Evolutionary conservation across 1,140 invertebrate genomes (phyloP).

Genomic region (Drosophila equinoxialis): DNA sequence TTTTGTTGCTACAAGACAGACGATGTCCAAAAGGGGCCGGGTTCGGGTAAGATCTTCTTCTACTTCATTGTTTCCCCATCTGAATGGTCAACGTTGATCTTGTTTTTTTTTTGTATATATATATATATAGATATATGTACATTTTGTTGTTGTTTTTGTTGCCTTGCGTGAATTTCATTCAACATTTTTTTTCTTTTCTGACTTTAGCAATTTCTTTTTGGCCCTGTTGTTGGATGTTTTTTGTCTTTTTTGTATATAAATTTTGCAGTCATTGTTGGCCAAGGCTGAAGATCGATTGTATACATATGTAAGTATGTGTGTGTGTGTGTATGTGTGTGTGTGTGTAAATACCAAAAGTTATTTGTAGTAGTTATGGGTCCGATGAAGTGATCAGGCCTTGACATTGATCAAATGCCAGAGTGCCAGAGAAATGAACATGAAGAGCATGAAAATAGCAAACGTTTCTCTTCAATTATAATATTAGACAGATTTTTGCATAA

Average conservation of each 20-base stretch:
- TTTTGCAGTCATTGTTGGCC: slow-evolving; percentile 51
- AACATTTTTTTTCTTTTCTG: slow-evolving; percentile 52
- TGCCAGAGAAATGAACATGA: slow-evolving; percentile 28
- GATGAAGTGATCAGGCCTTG: slow-evolving; percentile 78
- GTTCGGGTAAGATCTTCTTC: slow-evolving; percentile 39
- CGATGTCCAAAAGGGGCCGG: slow-evolving; percentile 24
- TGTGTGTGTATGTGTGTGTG: background rate
- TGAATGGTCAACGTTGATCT: slow-evolving; percentile 50
- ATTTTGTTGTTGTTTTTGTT: slow-evolving; percentile 8
- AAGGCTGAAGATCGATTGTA: slow-evolving; percentile 37
- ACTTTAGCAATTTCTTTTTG: slow-evolving; percentile 71
- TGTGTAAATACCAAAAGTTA: slow-evolving; percentile 29
- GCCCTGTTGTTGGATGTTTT: slow-evolving; percentile 33
- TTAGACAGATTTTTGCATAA: background rate
- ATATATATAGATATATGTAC: too few relatives aligned
- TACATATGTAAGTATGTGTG: background rate
- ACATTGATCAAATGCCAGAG: slow-evolving; percentile 67
- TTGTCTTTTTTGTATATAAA: slow-evolving; percentile 18
- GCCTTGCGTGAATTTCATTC: slow-evolving; percentile 74
- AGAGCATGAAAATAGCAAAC: background rate
- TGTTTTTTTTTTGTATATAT: slow-evolving; percentile 1
- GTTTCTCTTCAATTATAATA: background rate
- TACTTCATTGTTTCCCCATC: slow-evolving; percentile 33
- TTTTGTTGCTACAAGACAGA: slow-evolving; percentile 73
- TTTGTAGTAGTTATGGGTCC: slow-evolving; percentile 44